Evolutionary conservation across 2,888 invertebrate genomes (phyloP).

Genomic region (Parascotia fuliginaria): DNA sequence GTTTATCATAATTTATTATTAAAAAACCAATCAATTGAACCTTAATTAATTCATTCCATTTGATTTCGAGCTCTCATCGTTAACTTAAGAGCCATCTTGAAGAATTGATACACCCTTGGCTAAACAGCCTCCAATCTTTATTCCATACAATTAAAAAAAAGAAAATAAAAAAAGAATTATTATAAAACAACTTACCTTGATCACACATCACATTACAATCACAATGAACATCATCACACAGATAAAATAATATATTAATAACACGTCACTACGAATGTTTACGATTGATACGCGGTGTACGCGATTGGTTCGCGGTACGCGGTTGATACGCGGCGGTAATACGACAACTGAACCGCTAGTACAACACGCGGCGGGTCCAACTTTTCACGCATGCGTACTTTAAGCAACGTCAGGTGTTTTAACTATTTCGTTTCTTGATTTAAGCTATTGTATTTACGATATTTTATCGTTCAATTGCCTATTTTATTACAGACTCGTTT

Average conservation of each 20-base stretch:
- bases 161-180: neutral
- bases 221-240: constrained; percentile 11
- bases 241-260: constrained; percentile 19
- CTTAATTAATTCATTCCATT: constrained; percentile 2
- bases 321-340: constrained; percentile 43
- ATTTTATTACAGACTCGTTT: constrained; percentile 12
- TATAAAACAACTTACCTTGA: constrained; percentile 16
- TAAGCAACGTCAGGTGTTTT: constrained; percentile 47
- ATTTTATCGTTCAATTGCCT: neutral
- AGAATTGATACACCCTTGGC: neutral
- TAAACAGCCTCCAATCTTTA: neutral
- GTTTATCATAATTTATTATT: neutral
- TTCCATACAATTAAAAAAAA: neutral
- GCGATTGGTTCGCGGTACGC: constrained; percentile 38
- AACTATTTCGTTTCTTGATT: constrained; percentile 59
- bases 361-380: constrained; percentile 57
- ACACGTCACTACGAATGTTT: constrained; percentile 34
- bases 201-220: constrained; percentile 6
- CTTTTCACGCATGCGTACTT: constrained; percentile 67
- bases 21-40: neutral
- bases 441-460: constrained; percentile 13
- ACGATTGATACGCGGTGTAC: constrained; percentile 12
- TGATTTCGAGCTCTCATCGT: neutral
- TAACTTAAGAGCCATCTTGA: neutral
- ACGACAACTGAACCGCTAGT: constrained; percentile 59